Percentiles rank a stretch among this genome's conserved stretches.
phyloP scores from a whole-genome alignment of 1,140 invertebrate genomes.

The Gonioctena quinquepunctata region DNA sequence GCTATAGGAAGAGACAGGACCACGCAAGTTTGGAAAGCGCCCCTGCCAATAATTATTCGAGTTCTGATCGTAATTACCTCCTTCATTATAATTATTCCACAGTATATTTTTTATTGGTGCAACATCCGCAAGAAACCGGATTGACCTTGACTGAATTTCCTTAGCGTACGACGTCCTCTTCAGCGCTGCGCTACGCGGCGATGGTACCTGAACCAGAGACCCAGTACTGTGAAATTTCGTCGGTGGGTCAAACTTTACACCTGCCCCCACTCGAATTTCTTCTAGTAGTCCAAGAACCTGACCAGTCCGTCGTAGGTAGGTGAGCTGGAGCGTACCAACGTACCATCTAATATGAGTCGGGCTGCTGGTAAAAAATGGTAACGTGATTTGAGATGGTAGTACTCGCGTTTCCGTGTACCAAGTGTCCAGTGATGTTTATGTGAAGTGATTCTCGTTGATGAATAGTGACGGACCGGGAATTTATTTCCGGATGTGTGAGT shows the following conservation, averaged over 20 bases:
- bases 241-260: slow-evolving; percentile 16
- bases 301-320: slow-evolving; percentile 7
- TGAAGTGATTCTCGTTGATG: not conserved
- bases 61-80: not conserved
- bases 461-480: not conserved
- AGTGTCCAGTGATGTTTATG: not conserved
- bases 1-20: no score
- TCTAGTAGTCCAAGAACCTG: slow-evolving; percentile 14
- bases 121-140: not conserved
- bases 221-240: slow-evolving; percentile 13
- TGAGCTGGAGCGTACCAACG: not conserved
- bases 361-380: slow-evolving; percentile 6
- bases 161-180: not conserved
- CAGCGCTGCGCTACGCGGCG: not conserved
- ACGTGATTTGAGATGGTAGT: slow-evolving; percentile 2
- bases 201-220: slow-evolving; percentile 6
- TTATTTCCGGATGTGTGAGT: not conserved
- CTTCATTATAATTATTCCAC: not conserved
- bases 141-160: slow-evolving; percentile 1
- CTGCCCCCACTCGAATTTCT: slow-evolving; percentile 17
- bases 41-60: not conserved
- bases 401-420: not conserved
- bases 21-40: not conserved
- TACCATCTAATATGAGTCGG: not conserved
- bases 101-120: not conserved